Evolutionary conservation across 2,888 invertebrate species (phyloP), one percentile per base, ranked within the genome.

Genomic region (Melipona beecheii): DNA sequence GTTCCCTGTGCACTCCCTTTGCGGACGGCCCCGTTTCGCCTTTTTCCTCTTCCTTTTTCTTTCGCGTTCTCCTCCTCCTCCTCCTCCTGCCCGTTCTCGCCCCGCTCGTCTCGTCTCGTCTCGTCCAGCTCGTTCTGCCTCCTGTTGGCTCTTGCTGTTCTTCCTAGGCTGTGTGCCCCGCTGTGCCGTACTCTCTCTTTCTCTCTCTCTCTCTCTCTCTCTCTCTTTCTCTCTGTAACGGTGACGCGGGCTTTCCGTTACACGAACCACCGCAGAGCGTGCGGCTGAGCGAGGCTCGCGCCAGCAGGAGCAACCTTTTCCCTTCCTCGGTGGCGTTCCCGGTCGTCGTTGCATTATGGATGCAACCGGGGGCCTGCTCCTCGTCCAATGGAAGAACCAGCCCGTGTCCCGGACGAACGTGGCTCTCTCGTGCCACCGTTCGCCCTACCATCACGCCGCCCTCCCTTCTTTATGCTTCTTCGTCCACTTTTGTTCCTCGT

Each of bases 331-430:
- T 82, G 66, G 68, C 66, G 85, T 66, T 71, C 73, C 54, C 73
- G 69, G 49, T n/a, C 85, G 81, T 89, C 83, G 82, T 84, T 90
- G 88, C 86, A 92, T 92, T 92, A 92, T 92, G 92, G 89, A 91
- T 92, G 83, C 86, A 85, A 85, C 86, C 43, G 43, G 9, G 75
- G 84, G 73, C 75, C 76, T 71, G 70, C 78, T 58, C 54, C 65
- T 49, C 78, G 68, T 72, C 72, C 75, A 66, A 81, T 49, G 77
- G 75, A 87, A 78, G 75, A 80, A 54, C 27, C 76, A 62, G 72
- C 65, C 66, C 62, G 62, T 64, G 60, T 17, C 24, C 27, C 60
- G 60, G n/a, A 64, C 81, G 64, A 81, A 86, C 85, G 78, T 81
- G 78, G 75, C 50, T 75, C 69, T 72, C 69, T 72, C 78, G 36